Evolutionary conservation across 2,113 vertebrate genomes (phyloP), one percentile per base, ranked within the genome.

Genomic region (Castor canadensis): DNA sequence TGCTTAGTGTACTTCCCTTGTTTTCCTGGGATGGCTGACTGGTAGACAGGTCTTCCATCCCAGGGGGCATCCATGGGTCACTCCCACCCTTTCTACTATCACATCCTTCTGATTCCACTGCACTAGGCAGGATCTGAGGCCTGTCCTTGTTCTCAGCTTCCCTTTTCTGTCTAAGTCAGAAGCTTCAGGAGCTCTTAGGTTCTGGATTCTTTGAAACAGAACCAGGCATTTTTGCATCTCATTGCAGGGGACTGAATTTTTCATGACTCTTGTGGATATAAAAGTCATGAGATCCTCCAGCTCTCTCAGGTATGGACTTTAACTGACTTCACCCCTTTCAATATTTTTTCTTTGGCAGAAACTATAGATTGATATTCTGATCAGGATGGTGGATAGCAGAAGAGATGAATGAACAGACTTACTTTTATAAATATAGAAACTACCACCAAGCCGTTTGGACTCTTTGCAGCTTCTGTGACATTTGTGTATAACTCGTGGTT

Each of bases 361-460:
- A 76, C 22, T 5, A 12, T 16, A 66, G 58, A 30, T 3, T 38
- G 56, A 89, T 64, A 35, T 32, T 82, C 81, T n/a, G 77, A 83
- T 6, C 38, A 49, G 2, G 16, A 9, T 58, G 19, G 38, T 26
- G 47, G 32, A 62, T 45, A 82, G 92, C 71, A 75, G 64, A 77
- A 72, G 9, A 26, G 85, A 91, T 8, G 67, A 79, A 95, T 8
- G n/a, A 40, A 72, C 66, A 64, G 85, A 98, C 99, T 99, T 98
- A 99, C 99, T 99, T 99, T 99, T 99, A 99, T 99, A 98, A 99
- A 99, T 99, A 99, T 99, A 97, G 99, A 99, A 98, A 99, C 99
- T 97, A 99, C 98, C 98, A 99, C 99, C 98, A 99, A 98, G 97
- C 99, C 99, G 54, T 99, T 99, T 49, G 99, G 99, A 98, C 99